Evolutionary conservation across 2,888 invertebrate species (phyloP).

Genomic region (Idaea biselata): DNA sequence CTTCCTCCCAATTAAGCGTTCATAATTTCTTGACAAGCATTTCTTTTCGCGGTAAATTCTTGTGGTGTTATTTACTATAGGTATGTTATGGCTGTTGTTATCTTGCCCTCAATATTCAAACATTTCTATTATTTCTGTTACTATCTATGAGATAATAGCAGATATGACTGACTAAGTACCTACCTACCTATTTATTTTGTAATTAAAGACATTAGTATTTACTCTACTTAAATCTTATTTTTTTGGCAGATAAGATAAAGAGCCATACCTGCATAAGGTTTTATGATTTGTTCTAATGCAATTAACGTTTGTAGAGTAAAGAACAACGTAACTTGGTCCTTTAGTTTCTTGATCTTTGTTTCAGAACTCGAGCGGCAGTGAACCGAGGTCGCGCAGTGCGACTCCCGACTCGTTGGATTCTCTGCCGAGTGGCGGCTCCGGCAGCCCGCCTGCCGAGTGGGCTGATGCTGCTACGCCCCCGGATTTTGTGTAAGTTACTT

Average conservation of each 20-base stretch:
- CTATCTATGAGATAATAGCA: not conserved
- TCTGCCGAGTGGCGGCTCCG: slow-evolving; percentile 82
- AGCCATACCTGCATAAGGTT: not conserved
- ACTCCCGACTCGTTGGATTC: slow-evolving; percentile 94
- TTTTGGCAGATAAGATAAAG: not conserved
- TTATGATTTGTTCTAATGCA: not conserved
- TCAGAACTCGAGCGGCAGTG: slow-evolving; percentile 89
- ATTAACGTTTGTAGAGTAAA: not conserved
- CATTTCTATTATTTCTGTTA: not conserved
- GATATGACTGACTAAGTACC: not conserved
- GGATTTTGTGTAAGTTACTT: slow-evolving; percentile 64
- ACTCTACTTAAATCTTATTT: not conserved
- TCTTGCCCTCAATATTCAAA: not conserved
- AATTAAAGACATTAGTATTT: not conserved
- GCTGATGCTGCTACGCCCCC: slow-evolving; percentile 70
- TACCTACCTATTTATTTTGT: not conserved
- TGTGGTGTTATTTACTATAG: not conserved
- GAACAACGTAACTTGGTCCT: not conserved
- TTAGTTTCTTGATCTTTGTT: slow-evolving; percentile 37
- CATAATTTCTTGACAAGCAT: not conserved
- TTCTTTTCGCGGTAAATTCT: not conserved
- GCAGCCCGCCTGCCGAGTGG: slow-evolving; percentile 78
- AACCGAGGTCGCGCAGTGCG: slow-evolving; percentile 91
- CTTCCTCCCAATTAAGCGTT: not conserved
- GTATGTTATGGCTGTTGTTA: not conserved